These are phyloP conservation scores for Heliothis subflexa DNA, from an alignment of 1,140 invertebrate species.

Conservation along the genomic window DNA sequence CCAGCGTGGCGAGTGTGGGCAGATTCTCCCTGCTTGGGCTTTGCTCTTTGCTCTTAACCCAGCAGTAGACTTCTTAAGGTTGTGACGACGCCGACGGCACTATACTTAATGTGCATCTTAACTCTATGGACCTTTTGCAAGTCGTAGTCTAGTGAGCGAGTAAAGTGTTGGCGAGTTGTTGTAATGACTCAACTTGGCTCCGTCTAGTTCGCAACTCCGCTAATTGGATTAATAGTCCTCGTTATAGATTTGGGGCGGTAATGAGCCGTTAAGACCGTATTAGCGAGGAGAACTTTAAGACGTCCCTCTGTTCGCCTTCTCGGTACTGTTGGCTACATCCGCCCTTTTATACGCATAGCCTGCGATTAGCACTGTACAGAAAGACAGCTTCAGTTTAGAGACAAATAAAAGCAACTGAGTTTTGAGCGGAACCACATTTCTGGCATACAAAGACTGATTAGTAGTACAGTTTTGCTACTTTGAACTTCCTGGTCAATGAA, in stretches of 20 bases:
- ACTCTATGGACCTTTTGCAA: background rate
- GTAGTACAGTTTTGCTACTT: too few species aligned
- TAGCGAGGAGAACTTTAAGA: background rate
- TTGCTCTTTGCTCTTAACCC: background rate
- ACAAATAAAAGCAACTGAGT: too few species aligned
- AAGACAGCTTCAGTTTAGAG: too few species aligned
- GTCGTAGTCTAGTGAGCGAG: background rate
- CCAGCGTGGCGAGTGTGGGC: too few species aligned
- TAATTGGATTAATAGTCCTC: conserved; percentile 23
- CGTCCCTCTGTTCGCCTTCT: background rate
- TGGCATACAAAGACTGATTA: too few species aligned
- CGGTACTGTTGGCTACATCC: too few species aligned
- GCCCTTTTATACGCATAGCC: too few species aligned
- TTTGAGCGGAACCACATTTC: background rate
- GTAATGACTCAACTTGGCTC: conserved; percentile 9
- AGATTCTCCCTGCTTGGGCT: too few species aligned
- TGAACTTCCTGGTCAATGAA: too few species aligned
- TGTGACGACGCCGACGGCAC: too few species aligned
- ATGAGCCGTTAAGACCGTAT: background rate
- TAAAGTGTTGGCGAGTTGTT: background rate
- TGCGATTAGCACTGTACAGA: too few species aligned
- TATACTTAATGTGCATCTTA: background rate
- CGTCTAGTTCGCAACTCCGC: conserved; percentile 6
- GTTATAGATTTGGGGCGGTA: conserved; percentile 10
- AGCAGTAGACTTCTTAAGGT: too few species aligned